A percentile compares a stretch with the other conserved stretches of the same genome.
Evolutionary conservation across 35 echinoderm and acorn worm genomes (phyloP).

Genomic region (Apostichopus japonicus): DNA sequence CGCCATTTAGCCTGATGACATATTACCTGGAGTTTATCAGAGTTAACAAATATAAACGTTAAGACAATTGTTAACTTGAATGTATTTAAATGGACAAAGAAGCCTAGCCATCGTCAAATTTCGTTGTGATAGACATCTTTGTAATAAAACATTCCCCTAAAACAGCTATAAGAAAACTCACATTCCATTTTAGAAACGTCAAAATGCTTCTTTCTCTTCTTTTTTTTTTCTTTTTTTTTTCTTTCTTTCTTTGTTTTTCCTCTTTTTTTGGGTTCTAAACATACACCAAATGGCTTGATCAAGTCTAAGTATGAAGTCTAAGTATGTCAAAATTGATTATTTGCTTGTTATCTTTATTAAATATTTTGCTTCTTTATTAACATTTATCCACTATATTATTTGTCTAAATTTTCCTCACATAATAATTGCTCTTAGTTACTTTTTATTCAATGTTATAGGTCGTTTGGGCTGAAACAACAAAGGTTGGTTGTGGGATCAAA

Average conservation of each 20-base stretch:
- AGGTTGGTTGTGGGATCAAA: conserved; percentile 37
- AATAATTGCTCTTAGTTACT: not conserved
- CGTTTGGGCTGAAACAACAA: conserved; percentile 44
- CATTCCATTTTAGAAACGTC: not conserved
- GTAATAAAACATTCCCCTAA: not conserved
- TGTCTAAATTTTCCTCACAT: not conserved
- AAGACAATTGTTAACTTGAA: too few relatives aligned
- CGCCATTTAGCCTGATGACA: too few relatives aligned
- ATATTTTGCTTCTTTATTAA: not conserved
- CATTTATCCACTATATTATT: not conserved
- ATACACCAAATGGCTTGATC: too few relatives aligned
- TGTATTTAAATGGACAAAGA: too few relatives aligned
- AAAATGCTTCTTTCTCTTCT: not conserved
- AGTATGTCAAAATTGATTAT: not conserved
- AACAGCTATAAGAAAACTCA: not conserved
- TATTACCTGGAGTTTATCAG: too few relatives aligned
- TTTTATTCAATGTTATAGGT: not conserved
- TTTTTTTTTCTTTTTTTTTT: too few relatives aligned
- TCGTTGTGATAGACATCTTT: not conserved
- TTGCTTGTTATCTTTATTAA: not conserved
- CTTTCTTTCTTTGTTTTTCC: too few relatives aligned
- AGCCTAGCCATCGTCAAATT: too few relatives aligned
- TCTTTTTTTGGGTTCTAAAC: too few relatives aligned
- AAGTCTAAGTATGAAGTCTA: too few relatives aligned
- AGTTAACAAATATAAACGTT: too few relatives aligned